Evolutionary conservation across 2,888 invertebrate genomes (phyloP), one percentile per base, ranked within the genome.

Genomic region (Polyommatus icarus): DNA sequence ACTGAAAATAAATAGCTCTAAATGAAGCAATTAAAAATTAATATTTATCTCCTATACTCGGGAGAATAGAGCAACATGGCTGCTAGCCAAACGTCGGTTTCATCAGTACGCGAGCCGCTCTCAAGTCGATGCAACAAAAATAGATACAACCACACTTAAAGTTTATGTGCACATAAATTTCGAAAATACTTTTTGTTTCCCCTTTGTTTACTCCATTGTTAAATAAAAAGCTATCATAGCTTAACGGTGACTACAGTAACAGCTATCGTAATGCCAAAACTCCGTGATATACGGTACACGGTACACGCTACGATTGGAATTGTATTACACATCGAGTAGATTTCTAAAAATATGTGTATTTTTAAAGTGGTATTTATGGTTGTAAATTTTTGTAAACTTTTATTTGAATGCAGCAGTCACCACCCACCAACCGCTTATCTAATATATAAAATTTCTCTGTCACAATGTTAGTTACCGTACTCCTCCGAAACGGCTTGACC

Each of bases 201-300:
- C 67, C 36, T 76, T 71, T 71, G 54, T 83, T 86, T 86, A 84
- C 82, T 80, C 79, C 81, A 86, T 54, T 76, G 57, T 71, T 57
- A 76, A 76, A 78, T 76, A 78, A 78, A 78, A 76, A 76, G 67
- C 71, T 0, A 78, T 76, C 67, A 76, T 50, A 76, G 54, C 73
- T 78, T 71, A 32, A 77, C 72, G 15, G 75, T 76, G 76, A 54
- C 76, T 67, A 67, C 75, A 61, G 20, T 50, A 73, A 77, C 71
- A 72, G 72, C 59, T 24, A 77, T 75, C 50, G 54, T 75, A 77
- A 75, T 61, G 61, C 77, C 73, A 61, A 75, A 77, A 77, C 61
- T 46, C 12, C 59, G 73, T 77, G 77, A 77, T 61, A 73, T 77
- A 72, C 57, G 67, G 46, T 40, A 76, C 15, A 24, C 40, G 67